Evolutionary conservation across 2,113 vertebrate genomes (phyloP).

Genomic region (Amphiprion ocellaris): DNA sequence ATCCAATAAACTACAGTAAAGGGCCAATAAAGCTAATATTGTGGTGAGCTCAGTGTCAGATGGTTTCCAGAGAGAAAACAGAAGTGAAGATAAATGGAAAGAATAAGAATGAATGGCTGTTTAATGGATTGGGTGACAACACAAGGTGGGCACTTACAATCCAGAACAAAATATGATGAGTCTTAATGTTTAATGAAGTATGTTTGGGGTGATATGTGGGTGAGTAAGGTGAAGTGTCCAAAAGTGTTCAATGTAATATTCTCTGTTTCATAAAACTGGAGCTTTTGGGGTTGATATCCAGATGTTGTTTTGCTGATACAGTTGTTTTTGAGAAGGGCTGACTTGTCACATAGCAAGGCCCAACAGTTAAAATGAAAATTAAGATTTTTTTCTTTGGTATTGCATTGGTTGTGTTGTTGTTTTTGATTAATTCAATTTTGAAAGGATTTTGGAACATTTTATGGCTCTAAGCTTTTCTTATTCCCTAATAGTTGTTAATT

Average conservation of each 20-base stretch:
- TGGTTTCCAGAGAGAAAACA: slow-evolving; percentile 41
- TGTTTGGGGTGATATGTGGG: slow-evolving; percentile 40
- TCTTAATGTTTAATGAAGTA: slow-evolving; percentile 65
- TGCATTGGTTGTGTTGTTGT: background rate
- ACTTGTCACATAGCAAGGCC: background rate
- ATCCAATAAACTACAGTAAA: slow-evolving; percentile 32
- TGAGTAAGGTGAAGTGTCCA: slow-evolving; percentile 22
- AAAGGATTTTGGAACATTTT: background rate
- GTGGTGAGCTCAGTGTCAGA: slow-evolving; percentile 2
- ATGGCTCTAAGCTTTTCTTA: too few relatives aligned
- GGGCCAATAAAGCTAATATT: slow-evolving; percentile 35
- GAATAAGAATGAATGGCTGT: slow-evolving; percentile 37
- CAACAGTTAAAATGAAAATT: background rate
- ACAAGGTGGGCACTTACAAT: slow-evolving; percentile 35
- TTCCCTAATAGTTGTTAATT: too few relatives aligned
- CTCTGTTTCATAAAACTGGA: slow-evolving; percentile 4
- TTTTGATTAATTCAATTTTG: background rate
- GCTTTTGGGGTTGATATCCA: slow-evolving; percentile 1
- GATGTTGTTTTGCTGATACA: slow-evolving; percentile 7
- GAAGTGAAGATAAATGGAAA: slow-evolving; percentile 51
- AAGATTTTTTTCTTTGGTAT: too few relatives aligned
- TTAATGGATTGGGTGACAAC: slow-evolving; percentile 57
- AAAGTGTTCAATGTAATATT: slow-evolving; percentile 6
- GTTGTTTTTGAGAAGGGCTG: background rate
- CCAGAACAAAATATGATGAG: slow-evolving; percentile 41